phyloP scores from a whole-genome alignment of 2,888 invertebrate genomes.

The Elysia crispata region DNA sequence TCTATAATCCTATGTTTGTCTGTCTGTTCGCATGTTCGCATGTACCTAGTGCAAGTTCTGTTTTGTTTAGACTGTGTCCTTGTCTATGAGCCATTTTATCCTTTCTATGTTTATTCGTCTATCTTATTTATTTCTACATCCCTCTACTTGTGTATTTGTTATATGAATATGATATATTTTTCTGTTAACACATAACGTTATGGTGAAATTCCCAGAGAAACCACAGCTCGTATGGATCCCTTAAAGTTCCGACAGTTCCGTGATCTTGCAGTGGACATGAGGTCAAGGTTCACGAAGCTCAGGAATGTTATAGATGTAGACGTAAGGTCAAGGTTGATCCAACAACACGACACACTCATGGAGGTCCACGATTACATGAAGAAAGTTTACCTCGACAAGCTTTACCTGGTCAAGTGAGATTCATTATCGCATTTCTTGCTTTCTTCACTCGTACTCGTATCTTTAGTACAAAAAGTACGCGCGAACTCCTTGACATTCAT shows the following conservation, averaged over 20 bases:
- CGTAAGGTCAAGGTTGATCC: slow-evolving; percentile 49
- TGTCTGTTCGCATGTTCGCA: too few species aligned
- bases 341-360: slow-evolving; percentile 51
- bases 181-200: too few species aligned
- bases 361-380: slow-evolving; percentile 45
- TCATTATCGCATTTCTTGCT: too few species aligned
- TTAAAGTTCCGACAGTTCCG: slow-evolving; percentile 52
- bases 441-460: too few species aligned
- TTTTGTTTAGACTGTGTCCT: background rate
- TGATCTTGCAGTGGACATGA: slow-evolving; percentile 44
- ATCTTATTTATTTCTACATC: too few species aligned
- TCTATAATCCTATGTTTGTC: too few species aligned
- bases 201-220: slow-evolving; percentile 60
- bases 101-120: background rate
- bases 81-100: too few species aligned
- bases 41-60: too few species aligned
- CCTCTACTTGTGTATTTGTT: too few species aligned
- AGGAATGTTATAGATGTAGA: slow-evolving; percentile 48
- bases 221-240: slow-evolving; percentile 59
- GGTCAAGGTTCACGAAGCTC: slow-evolving; percentile 44
- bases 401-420: slow-evolving; percentile 51
- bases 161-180: too few species aligned
- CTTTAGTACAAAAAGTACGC: too few species aligned
- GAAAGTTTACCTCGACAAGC: slow-evolving; percentile 50
- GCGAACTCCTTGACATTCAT: too few species aligned